Evolutionary conservation across 2,888 invertebrate species (phyloP).

Genomic region (Polietes domitor): DNA sequence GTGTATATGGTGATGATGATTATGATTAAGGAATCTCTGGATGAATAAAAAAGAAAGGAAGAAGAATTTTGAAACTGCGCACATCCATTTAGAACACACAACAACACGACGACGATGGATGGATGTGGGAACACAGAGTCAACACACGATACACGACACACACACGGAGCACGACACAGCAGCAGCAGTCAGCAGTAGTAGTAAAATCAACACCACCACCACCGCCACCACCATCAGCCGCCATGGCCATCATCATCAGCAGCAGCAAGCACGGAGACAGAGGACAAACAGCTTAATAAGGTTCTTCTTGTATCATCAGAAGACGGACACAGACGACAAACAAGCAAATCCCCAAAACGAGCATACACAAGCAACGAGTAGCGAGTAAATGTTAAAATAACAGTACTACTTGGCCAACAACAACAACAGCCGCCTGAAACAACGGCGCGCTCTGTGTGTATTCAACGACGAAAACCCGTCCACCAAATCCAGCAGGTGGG

Average conservation of each 20-base stretch:
- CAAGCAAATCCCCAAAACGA: background rate
- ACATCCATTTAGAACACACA: conserved; percentile 50
- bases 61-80: conserved; percentile 62
- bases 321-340: background rate
- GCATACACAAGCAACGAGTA: conserved; percentile 33
- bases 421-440: background rate
- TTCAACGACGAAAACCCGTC: conserved; percentile 63
- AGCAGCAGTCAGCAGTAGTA: conserved; percentile 46
- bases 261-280: conserved; percentile 35
- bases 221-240: conserved; percentile 6
- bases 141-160: too few species aligned
- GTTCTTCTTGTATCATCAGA: background rate
- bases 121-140: background rate
- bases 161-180: background rate
- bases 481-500: conserved; percentile 53
- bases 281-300: background rate
- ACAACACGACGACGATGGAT: conserved; percentile 13
- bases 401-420: conserved; percentile 30
- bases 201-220: conserved; percentile 35
- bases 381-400: conserved; percentile 45
- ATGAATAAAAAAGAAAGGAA: conserved; percentile 51
- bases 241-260: background rate
- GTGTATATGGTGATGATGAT: conserved; percentile 60
- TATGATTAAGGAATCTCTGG: conserved; percentile 66
- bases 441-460: conserved; percentile 60